A percentile compares a stretch with the other conserved stretches of the same genome.
These are phyloP conservation scores for Cybosia mesomella DNA, from an alignment of 2,888 invertebrate species.

Conservation along the genomic window DNA sequence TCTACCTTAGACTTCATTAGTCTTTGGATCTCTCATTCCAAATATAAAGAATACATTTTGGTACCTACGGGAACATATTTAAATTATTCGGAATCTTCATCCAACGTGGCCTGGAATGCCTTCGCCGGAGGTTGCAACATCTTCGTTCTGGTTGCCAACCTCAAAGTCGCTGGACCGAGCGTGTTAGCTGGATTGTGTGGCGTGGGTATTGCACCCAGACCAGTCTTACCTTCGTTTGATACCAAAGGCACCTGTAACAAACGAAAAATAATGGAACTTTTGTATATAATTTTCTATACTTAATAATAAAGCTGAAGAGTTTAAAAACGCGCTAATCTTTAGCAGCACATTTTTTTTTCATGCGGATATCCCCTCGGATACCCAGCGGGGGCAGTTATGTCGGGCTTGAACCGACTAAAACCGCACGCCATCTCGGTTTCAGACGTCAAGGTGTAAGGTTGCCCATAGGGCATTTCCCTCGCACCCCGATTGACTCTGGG, in stretches of 20 bases:
- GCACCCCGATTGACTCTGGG: too few species aligned
- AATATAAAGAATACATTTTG: neutral
- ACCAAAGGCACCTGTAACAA: constrained; percentile 87
- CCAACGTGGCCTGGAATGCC: constrained; percentile 65
- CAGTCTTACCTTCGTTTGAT: constrained; percentile 88
- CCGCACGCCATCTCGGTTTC: too few species aligned
- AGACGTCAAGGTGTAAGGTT: too few species aligned
- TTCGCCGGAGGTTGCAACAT: constrained; percentile 79
- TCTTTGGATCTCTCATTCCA: neutral
- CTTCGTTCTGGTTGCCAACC: constrained; percentile 71
- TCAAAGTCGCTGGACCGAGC: constrained; percentile 72
- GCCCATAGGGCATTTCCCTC: too few species aligned
- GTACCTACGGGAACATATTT: neutral
- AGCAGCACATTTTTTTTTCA: too few species aligned
- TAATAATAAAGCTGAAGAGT: too few species aligned
- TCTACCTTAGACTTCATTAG: neutral
- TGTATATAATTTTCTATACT: neutral
- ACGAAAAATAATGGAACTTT: neutral
- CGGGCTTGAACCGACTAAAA: too few species aligned
- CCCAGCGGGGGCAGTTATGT: too few species aligned
- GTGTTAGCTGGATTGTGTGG: constrained; percentile 58
- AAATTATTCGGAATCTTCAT: constrained; percentile 62
- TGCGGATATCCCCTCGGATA: too few species aligned
- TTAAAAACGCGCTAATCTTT: too few species aligned
- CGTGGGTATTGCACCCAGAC: constrained; percentile 84